phyloP scores from a whole-genome alignment of 2,113 vertebrate genomes.

The Sander vitreus region DNA sequence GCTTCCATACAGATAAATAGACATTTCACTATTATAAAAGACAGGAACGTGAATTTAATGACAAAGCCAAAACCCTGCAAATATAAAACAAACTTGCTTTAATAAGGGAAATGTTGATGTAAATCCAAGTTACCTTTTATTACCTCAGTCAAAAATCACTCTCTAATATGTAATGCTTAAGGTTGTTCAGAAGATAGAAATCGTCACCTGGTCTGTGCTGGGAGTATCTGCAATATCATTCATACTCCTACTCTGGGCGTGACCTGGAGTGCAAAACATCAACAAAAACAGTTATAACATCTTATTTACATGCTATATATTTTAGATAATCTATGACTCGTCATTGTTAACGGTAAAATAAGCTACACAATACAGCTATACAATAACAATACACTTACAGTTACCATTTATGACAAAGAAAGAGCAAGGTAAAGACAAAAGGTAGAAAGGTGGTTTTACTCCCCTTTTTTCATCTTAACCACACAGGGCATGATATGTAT shows the following conservation, averaged over 20 bases:
- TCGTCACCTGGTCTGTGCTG: conserved; percentile 92
- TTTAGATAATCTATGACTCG: background rate
- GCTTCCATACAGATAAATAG: conserved; percentile 1
- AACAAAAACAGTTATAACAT: conserved; percentile 8
- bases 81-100: background rate
- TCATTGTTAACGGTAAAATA: background rate
- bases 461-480: background rate
- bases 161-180: background rate
- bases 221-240: conserved; percentile 94
- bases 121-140: background rate
- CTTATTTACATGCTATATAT: background rate
- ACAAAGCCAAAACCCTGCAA: background rate
- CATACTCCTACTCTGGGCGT: conserved; percentile 96
- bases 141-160: background rate
- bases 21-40: conserved; percentile 5
- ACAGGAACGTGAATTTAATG: conserved; percentile 12
- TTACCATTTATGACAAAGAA: background rate
- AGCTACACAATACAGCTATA: background rate
- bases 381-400: background rate
- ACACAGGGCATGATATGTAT: background rate
- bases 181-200: background rate
- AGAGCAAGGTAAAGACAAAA: background rate
- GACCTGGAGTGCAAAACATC: conserved; percentile 81
- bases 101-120: background rate
- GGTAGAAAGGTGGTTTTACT: background rate